Evolutionary conservation across 2,888 invertebrate genomes (phyloP), one percentile per base, ranked within the genome.

Genomic region (Cantharis nigra): DNA sequence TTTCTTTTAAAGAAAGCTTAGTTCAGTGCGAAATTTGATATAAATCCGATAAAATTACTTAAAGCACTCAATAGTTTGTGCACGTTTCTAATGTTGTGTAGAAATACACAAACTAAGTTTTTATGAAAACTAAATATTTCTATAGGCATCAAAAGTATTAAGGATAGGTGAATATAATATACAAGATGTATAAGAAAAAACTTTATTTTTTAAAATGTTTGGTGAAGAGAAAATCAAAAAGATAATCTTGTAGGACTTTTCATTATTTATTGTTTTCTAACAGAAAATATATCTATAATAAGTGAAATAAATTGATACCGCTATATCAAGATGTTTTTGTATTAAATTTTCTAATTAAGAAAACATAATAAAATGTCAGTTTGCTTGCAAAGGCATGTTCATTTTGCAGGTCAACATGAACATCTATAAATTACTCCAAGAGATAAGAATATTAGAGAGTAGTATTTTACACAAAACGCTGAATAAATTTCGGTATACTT

Each of bases 21-120:
- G 23, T 67, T 67, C 13, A 14, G 65, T 67, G 65, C 18, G 65
- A 62, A 70, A 49, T 70, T 70, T 70, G 70, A 20, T 62, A 70
- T 70, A 70, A 70, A 70, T 70, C 70, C 26, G 23, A 62, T 70
- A 70, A 70, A 70, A 70, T 70, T 70, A 70, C 70, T 70, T 62
- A 62, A 70, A 20, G 70, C 70, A 49, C n/a, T 70, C 49, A 20
- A 49, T 63, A 71, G 63, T 23, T 26, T 14, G 63, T 63, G 63
- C 63, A 63, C 71, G 63, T 63, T 63, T 71, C 16, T 14, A 26
- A 26, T 63, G 13, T 10, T 26, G 26, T 62, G 62, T 63, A 63
- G 23, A 63, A 71, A 71, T 63, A 63, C 20, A 71, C 65, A 67
- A 67, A 67, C 49, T 49, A 49, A 49, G 49, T 49, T 49, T 49